Evolutionary conservation across 1,140 invertebrate species (phyloP).

Genomic region (Drosophila azteca): DNA sequence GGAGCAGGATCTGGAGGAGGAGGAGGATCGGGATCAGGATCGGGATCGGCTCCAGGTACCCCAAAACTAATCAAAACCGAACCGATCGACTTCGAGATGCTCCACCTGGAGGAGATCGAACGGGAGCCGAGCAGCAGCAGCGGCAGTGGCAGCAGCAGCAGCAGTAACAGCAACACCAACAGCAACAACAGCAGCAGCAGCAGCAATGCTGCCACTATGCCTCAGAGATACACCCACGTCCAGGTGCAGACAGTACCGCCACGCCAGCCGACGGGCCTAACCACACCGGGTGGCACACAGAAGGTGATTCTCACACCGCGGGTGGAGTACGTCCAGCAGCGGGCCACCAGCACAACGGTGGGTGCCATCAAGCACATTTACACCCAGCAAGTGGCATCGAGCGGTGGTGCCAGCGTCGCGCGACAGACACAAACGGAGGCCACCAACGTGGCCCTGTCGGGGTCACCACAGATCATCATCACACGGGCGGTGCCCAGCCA

Average conservation of each 20-base stretch:
- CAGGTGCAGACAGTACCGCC: constrained; percentile 77
- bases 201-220: constrained; percentile 11
- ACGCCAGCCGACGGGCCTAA: constrained; percentile 65
- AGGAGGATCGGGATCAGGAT: background rate
- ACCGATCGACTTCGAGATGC: constrained; percentile 76
- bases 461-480: constrained; percentile 70
- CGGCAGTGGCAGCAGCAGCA: constrained; percentile 10
- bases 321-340: constrained; percentile 72
- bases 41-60: background rate
- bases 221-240: constrained; percentile 71
- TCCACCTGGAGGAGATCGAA: constrained; percentile 70
- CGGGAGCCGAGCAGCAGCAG: constrained; percentile 11
- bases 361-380: constrained; percentile 59
- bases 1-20: too few relatives aligned
- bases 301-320: constrained; percentile 80
- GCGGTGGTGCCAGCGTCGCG: background rate
- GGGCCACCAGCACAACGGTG: constrained; percentile 37
- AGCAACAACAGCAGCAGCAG: constrained; percentile 4
- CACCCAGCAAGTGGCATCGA: constrained; percentile 27
- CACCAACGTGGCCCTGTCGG: constrained; percentile 20
- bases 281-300: constrained; percentile 66
- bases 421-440: constrained; percentile 18
- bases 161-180: background rate
- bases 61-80: constrained; percentile 75
- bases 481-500: constrained; percentile 63